Evolutionary conservation across 2,888 invertebrate species (phyloP).

Genomic region (Gordius sp.): DNA sequence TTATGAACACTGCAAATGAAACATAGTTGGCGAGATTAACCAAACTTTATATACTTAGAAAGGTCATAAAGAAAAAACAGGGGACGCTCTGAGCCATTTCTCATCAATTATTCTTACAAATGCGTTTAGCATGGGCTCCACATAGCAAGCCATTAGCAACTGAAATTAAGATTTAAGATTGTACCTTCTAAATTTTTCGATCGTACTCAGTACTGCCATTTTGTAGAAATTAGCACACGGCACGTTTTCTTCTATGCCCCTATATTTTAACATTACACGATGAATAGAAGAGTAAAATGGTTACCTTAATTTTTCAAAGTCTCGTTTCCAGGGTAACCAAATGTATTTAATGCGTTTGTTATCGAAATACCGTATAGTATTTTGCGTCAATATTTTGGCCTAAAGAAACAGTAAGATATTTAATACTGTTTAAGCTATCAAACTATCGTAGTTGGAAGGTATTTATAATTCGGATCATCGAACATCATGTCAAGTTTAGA

Average conservation of each 20-base stretch:
- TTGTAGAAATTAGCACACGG: constrained; percentile 40
- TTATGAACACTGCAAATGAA: too few species aligned
- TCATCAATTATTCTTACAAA: too few species aligned
- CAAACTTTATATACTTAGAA: too few species aligned
- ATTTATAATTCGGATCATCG: too few species aligned
- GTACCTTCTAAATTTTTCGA: not conserved
- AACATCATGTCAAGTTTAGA: too few species aligned
- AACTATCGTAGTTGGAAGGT: too few species aligned
- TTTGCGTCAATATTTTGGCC: not conserved
- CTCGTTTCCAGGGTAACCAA: constrained; percentile 33
- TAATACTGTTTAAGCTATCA: too few species aligned
- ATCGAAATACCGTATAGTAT: constrained; percentile 36
- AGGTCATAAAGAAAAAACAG: not conserved
- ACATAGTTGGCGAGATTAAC: too few species aligned
- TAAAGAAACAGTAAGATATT: too few species aligned
- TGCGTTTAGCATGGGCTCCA: not conserved
- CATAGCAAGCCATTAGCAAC: not conserved
- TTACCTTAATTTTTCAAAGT: not conserved
- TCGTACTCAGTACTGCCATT: not conserved
- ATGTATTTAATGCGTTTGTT: constrained; percentile 58
- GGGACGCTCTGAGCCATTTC: not conserved
- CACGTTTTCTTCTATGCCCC: constrained; percentile 25
- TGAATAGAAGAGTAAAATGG: not conserved
- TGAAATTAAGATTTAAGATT: not conserved
- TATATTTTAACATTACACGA: not conserved